Evolutionary conservation across 2,888 invertebrate species (phyloP).

Genomic region (Altica lythri): DNA sequence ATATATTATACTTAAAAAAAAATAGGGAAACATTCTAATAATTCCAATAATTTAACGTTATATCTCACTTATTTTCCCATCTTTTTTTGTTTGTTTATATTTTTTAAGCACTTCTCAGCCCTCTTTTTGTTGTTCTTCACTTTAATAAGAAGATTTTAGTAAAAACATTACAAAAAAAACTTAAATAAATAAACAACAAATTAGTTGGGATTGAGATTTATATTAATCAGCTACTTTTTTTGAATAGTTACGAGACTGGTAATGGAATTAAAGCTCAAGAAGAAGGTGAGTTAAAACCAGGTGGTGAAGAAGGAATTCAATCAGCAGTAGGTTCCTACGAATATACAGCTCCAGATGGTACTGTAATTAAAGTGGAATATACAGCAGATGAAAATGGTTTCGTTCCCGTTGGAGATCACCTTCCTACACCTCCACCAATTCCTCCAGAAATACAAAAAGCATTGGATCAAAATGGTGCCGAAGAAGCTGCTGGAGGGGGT

Average conservation of each 20-base stretch:
- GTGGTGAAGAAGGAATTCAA: slow-evolving; percentile 63
- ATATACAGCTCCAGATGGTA: slow-evolving; percentile 69
- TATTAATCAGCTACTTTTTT: too few relatives aligned
- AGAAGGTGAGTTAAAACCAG: slow-evolving; percentile 64
- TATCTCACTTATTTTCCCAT: too few relatives aligned
- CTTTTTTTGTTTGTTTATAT: too few relatives aligned
- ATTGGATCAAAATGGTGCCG: slow-evolving; percentile 60
- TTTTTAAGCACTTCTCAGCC: too few relatives aligned
- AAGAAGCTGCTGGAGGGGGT: slow-evolving; percentile 50
- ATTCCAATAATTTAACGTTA: too few relatives aligned
- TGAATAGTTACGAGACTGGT: slow-evolving; percentile 67
- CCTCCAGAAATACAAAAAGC: slow-evolving; percentile 68
- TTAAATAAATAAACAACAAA: too few relatives aligned
- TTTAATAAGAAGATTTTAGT: too few relatives aligned
- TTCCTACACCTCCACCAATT: slow-evolving; percentile 69
- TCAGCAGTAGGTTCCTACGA: slow-evolving; percentile 65
- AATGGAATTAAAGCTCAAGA: slow-evolving; percentile 69
- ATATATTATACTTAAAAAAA: slow-evolving; percentile 6
- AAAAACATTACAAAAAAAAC: too few relatives aligned
- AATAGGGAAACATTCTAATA: neutral
- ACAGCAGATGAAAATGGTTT: slow-evolving; percentile 71
- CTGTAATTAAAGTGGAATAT: slow-evolving; percentile 62
- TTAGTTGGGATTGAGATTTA: too few relatives aligned
- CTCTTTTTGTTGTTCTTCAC: too few relatives aligned
- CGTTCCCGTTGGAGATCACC: slow-evolving; percentile 61